Evolutionary conservation across 2,888 invertebrate genomes (phyloP).

Genomic region (Oligia latruncula): DNA sequence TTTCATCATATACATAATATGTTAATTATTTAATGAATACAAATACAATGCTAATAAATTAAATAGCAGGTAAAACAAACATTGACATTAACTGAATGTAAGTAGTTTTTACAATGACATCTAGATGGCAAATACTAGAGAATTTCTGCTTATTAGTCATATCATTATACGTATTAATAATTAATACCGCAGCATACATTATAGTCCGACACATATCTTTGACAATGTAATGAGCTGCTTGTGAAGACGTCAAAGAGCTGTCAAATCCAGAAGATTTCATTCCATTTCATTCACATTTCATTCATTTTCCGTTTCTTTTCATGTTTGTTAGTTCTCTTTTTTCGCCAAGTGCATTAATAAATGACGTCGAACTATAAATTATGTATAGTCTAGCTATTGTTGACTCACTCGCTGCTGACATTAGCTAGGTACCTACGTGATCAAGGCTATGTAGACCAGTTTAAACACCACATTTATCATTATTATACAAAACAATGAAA

Average conservation of each 20-base stretch:
- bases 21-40: not conserved
- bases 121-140: not conserved
- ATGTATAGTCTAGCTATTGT: not conserved
- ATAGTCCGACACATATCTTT: not conserved
- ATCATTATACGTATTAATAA: not conserved
- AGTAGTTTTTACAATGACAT: slow-evolving; percentile 8
- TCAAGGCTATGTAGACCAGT: slow-evolving; percentile 46
- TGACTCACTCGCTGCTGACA: slow-evolving; percentile 44
- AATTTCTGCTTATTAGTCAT: slow-evolving; percentile 4
- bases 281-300: not conserved
- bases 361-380: not conserved
- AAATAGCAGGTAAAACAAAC: not conserved
- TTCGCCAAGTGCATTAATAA: not conserved
- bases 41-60: not conserved
- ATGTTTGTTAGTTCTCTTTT: not conserved
- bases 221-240: not conserved
- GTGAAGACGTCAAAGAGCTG: not conserved
- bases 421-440: slow-evolving; percentile 32
- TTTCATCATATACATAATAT: slow-evolving; percentile 4
- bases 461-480: slow-evolving; percentile 23
- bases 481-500: slow-evolving; percentile 37
- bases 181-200: not conserved
- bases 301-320: not conserved
- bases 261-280: not conserved
- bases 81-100: not conserved